These are phyloP conservation scores for Archocentrus centrarchus DNA, from an alignment of 2,113 vertebrate genomes.

Conservation along the genomic window DNA sequence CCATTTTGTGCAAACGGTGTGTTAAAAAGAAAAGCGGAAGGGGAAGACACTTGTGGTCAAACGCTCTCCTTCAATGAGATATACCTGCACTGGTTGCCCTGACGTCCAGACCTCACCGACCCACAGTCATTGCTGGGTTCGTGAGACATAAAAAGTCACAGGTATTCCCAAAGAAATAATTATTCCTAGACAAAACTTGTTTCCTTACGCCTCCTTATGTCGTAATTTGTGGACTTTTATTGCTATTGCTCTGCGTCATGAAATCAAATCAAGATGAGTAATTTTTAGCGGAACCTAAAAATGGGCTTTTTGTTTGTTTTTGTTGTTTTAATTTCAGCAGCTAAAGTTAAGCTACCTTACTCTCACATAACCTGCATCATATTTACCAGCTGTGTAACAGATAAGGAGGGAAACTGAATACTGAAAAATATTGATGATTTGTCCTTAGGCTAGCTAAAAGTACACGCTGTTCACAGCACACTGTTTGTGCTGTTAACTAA, in stretches of 20 bases:
- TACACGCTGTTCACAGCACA: not conserved
- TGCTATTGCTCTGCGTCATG: not conserved
- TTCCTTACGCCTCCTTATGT: not conserved
- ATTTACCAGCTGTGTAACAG: not conserved
- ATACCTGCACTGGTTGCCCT: conserved; percentile 36
- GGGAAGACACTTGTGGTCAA: no score
- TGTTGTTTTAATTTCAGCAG: not conserved
- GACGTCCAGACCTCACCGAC: conserved; percentile 48
- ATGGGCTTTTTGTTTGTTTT: fast-evolving
- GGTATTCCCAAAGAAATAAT: not conserved
- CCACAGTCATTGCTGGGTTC: not conserved
- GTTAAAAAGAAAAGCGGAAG: not conserved
- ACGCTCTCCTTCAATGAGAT: conserved; percentile 15
- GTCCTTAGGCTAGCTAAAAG: not conserved
- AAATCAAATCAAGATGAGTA: not conserved
- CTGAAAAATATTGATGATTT: not conserved
- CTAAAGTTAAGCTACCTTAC: not conserved
- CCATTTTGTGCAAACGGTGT: conserved; percentile 9
- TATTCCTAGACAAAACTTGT: not conserved
- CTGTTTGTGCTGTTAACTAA: not conserved
- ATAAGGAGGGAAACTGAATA: not conserved
- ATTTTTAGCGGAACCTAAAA: not conserved
- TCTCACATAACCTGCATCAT: not conserved
- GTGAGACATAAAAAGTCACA: conserved; percentile 10
- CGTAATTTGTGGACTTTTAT: no score